A percentile compares a stretch with the other conserved stretches of the same genome.
phyloP scores from a whole-genome alignment of 1,140 invertebrate genomes.

The Sesamia nonagrioides region DNA sequence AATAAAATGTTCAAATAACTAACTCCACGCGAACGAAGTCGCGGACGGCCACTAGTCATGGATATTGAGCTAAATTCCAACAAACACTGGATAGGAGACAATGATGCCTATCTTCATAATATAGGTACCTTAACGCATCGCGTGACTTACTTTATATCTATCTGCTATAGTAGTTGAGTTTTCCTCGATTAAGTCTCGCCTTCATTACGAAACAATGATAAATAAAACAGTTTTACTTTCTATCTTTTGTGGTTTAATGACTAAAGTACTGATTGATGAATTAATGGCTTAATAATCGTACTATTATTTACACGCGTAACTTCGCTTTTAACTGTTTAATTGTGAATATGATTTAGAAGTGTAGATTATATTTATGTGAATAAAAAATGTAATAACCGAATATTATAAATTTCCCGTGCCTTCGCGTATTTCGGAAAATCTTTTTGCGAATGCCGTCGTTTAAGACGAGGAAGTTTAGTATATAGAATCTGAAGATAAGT shows the following conservation, averaged over 20 bases:
- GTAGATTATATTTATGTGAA: background rate
- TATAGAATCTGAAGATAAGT: too few relatives aligned
- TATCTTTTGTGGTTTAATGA: constrained; percentile 20
- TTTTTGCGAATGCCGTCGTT: too few relatives aligned
- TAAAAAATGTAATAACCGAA: too few relatives aligned
- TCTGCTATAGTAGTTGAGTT: background rate
- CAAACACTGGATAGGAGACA: constrained; percentile 46
- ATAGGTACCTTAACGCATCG: constrained; percentile 32
- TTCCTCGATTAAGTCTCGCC: constrained; percentile 4
- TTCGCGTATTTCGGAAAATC: too few relatives aligned
- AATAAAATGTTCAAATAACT: too few relatives aligned
- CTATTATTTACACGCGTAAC: background rate
- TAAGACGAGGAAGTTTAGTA: too few relatives aligned
- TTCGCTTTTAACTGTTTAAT: background rate
- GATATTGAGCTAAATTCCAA: constrained; percentile 10
- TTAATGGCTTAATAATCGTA: constrained; percentile 34
- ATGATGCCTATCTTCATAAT: constrained; percentile 45
- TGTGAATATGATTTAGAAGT: background rate
- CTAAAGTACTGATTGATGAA: constrained; percentile 32
- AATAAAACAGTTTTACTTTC: constrained; percentile 18
- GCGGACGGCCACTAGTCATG: too few relatives aligned
- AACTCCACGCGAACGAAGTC: too few relatives aligned
- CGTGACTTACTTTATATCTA: constrained; percentile 51
- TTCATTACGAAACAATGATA: constrained; percentile 40
- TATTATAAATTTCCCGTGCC: too few relatives aligned